Evolutionary conservation across 2,113 vertebrate genomes (phyloP).

Genomic region (Pristiophorus japonicus): DNA sequence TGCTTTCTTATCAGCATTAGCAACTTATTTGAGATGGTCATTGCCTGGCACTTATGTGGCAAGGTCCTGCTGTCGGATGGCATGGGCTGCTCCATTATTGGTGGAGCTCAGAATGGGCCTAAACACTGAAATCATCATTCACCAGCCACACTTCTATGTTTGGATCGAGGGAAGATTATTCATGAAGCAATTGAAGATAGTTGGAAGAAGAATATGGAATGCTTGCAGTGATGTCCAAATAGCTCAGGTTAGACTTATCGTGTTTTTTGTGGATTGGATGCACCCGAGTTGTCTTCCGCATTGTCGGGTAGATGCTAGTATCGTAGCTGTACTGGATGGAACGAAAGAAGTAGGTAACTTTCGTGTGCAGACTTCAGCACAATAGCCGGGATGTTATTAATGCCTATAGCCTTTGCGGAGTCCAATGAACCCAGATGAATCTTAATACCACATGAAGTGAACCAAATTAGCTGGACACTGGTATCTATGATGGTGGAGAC

Average conservation of each 20-base stretch:
- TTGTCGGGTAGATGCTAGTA: neutral
- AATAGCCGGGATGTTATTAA: no score
- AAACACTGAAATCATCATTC: neutral
- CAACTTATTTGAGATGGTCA: no score
- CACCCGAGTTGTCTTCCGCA: neutral
- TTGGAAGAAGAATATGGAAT: neutral
- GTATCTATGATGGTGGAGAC: neutral
- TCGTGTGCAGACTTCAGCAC: neutral
- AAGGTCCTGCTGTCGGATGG: no score
- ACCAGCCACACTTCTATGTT: neutral
- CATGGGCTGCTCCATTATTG: neutral
- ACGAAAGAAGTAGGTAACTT: neutral
- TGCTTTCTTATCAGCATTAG: no score
- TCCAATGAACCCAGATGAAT: neutral
- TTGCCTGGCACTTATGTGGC: neutral
- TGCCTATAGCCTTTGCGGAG: no score
- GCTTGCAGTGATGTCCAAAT: neutral
- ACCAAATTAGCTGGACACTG: neutral
- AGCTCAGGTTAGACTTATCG: neutral
- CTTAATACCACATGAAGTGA: no score
- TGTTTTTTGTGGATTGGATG: neutral
- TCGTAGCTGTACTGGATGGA: neutral
- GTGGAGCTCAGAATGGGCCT: neutral
- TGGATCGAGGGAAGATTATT: neutral
- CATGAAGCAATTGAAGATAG: no score